Evolutionary conservation across 1,140 invertebrate genomes (phyloP), one percentile per base, ranked within the genome.

Genomic region (Micrasema minimum): DNA sequence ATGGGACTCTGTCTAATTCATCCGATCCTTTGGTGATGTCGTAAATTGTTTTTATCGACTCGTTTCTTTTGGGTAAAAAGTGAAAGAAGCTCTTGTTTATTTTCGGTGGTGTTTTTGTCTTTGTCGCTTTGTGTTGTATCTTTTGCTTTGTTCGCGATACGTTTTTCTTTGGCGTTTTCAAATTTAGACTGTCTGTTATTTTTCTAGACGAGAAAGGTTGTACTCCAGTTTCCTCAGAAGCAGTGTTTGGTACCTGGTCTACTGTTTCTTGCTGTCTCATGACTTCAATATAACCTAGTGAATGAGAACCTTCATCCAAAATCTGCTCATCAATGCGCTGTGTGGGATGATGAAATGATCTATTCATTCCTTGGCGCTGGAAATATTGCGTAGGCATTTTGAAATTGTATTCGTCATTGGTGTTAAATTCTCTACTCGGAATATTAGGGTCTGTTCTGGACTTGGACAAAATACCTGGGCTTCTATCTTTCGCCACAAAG

Each of bases 251-350:
- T 76, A 72, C 80, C 77, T 76, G 82, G 22, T 35, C 51, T 2
- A 23, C 12, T 2, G 45, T 57, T 43, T 69, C 67, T 31, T 61
- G 38, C 9, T 68, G 45, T 7, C 51, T 14, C 66, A 66, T 66
- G 2, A 69, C 80, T 67, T 84, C 81, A 18, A 85, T 83, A 69
- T 83, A 81, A n/a, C 81, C 80, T 61, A 85, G 72, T 4, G 83
- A 85, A 74, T 82, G 83, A 65, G 81, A 79, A 7, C 82, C 82
- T 76, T 83, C 82, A 53, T 84, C 80, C 48, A 84, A 77, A 70
- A 84, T 84, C 76, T 85, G 83, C 66, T 84, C 82, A 68, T 84
- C 82, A 61, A 84, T 72, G 71, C 79, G 77, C 62, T 84, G 83
- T 7, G 78, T 79, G 68, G 82, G 80, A 75, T 82, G 83, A 74